Conservation (phyloP, 2,113 vertebrate species). For the Dromiciops gliroides region DNA sequence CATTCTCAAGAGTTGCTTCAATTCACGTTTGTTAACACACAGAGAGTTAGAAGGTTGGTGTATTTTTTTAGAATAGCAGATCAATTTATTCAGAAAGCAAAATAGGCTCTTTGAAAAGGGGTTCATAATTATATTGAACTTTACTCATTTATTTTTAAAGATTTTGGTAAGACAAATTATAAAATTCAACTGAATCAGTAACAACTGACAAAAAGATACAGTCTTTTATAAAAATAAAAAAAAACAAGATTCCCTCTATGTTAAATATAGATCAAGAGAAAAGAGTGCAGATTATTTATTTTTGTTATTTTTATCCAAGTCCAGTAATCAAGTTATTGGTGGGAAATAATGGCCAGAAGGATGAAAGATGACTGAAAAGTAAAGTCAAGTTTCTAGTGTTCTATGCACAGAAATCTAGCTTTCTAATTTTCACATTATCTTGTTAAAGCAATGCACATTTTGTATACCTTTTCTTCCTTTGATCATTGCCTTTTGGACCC, state of each 20-base stretch:
- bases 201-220: background rate
- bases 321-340: background rate
- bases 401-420: background rate
- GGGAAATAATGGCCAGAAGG: background rate
- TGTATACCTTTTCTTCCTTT: background rate
- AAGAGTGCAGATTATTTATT: background rate
- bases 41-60: background rate
- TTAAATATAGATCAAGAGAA: background rate
- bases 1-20: background rate
- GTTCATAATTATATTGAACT: background rate
- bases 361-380: background rate
- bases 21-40: background rate
- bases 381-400: background rate
- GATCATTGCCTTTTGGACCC: conserved; percentile 13
- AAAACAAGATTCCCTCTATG: background rate
- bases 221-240: too few species aligned
- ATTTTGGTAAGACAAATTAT: background rate
- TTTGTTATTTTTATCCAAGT: background rate
- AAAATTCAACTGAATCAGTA: conserved; percentile 16
- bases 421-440: conserved; percentile 12
- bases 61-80: background rate
- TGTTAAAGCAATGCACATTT: background rate
- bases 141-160: conserved; percentile 5
- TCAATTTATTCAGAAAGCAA: background rate
- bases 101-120: background rate